Percentiles rank a stretch among this genome's conserved stretches.
Conservation (phyloP, 2,888 invertebrate species). For the Oscheius myriophilus region DNA sequence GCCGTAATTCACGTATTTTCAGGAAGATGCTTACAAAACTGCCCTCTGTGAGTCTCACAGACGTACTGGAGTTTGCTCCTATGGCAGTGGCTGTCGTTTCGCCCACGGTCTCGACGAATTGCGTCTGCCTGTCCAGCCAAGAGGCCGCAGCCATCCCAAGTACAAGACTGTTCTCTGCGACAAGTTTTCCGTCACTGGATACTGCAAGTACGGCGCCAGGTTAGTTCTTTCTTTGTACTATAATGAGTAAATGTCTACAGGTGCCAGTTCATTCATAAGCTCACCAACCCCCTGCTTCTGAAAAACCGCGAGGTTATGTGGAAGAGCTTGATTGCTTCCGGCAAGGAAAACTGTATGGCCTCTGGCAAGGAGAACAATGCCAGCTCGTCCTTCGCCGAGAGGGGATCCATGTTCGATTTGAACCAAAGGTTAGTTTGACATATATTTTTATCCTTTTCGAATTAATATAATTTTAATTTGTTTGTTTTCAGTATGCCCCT, state of each 20-base stretch:
- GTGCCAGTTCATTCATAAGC: constrained; percentile 51
- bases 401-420: too few relatives aligned
- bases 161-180: constrained; percentile 60
- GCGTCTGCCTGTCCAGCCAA: constrained; percentile 50
- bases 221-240: too few relatives aligned
- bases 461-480: too few relatives aligned
- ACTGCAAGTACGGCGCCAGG: constrained; percentile 46
- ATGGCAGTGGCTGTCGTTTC: constrained; percentile 52
- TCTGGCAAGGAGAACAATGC: too few relatives aligned
- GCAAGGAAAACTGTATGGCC: too few relatives aligned
- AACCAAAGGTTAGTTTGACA: too few relatives aligned
- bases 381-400: too few relatives aligned
- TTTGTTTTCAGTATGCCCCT: too few relatives aligned
- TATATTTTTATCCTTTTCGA: too few relatives aligned
- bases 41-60: constrained; percentile 55
- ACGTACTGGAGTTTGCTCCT: constrained; percentile 41
- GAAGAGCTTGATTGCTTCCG: background rate
- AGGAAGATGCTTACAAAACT: constrained; percentile 57
- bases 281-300: constrained; percentile 28
- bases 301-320: constrained; percentile 14
- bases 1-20: constrained; percentile 15
- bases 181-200: constrained; percentile 51
- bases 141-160: constrained; percentile 57
- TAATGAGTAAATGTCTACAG: too few relatives aligned
- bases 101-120: constrained; percentile 53